Evolutionary conservation across 2,113 vertebrate species (phyloP).

Genomic region (Chloropsis cyanopogon): DNA sequence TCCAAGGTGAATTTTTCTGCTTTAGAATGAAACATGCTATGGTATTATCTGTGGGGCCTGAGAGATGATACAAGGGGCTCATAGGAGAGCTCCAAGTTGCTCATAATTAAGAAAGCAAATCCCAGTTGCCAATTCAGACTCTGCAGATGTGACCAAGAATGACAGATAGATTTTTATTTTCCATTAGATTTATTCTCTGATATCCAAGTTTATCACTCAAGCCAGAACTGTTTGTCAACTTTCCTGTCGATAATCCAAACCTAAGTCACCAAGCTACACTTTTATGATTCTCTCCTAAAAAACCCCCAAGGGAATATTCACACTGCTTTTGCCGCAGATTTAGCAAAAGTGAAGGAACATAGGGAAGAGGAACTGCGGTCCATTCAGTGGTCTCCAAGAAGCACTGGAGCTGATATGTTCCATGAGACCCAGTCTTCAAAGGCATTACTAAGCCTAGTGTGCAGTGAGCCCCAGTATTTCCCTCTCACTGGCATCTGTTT

Average conservation of each 20-base stretch:
- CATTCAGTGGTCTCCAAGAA: background rate
- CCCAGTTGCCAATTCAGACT: slow-evolving; percentile 4
- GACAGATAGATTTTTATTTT: slow-evolving; percentile 79
- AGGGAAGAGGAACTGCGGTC: background rate
- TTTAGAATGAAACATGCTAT: background rate
- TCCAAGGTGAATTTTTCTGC: background rate
- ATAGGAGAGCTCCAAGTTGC: background rate
- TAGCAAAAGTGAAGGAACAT: background rate
- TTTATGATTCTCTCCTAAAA: slow-evolving; percentile 62
- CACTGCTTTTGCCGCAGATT: background rate
- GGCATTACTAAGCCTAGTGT: background rate
- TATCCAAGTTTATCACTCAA: slow-evolving; percentile 82
- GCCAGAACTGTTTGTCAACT: slow-evolving; percentile 72
- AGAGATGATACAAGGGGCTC: background rate
- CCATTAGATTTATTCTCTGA: slow-evolving; percentile 83
- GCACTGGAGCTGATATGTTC: background rate
- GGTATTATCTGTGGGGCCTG: background rate
- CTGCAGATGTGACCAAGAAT: slow-evolving; percentile 60
- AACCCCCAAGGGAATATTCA: background rate
- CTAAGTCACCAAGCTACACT: slow-evolving; percentile 69
- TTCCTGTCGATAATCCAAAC: slow-evolving; percentile 74
- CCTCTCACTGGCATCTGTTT: background rate
- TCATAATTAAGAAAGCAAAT: slow-evolving; percentile 69
- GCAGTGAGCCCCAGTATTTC: background rate
- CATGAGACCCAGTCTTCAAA: background rate